These are phyloP conservation scores for Xenopus borealis DNA, from an alignment of 2,113 vertebrate genomes.

Conservation along the genomic window DNA sequence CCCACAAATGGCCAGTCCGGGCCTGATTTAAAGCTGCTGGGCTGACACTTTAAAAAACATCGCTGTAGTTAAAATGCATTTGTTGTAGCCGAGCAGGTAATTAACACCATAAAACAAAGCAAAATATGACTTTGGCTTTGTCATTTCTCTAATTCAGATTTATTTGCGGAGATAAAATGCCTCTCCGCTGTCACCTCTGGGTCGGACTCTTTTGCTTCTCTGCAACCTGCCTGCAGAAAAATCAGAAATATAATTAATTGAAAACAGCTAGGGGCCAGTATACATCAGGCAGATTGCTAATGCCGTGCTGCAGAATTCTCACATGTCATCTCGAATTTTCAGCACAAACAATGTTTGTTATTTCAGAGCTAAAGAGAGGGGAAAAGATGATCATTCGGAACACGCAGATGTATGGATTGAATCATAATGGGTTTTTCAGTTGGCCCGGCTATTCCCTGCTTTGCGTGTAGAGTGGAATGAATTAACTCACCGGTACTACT, in stretches of 20 bases:
- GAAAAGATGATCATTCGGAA: not conserved
- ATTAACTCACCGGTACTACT: too few species aligned
- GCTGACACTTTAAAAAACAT: not conserved
- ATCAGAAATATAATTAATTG: constrained; percentile 27
- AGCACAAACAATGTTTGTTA: not conserved
- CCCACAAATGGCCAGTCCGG: too few species aligned
- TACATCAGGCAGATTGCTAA: not conserved
- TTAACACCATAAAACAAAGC: constrained; percentile 6
- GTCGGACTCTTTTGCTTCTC: not conserved
- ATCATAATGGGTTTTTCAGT: not conserved
- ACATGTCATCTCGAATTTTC: constrained; percentile 16
- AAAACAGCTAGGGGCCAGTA: constrained; percentile 19
- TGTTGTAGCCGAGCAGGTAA: not conserved
- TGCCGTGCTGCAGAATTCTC: constrained; percentile 9
- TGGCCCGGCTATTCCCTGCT: too few species aligned
- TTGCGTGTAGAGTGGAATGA: too few species aligned
- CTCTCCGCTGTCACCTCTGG: constrained; percentile 8
- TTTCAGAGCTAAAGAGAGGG: not conserved
- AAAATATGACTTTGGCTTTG: not conserved
- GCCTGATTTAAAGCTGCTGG: too few species aligned
- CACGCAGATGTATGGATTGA: not conserved
- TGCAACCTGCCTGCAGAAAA: not conserved
- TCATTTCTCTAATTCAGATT: not conserved
- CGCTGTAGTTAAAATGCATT: not conserved
- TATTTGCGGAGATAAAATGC: constrained; percentile 7